Conservation (phyloP, 2,797 vertebrate genomes). For the Taeniopygia guttata region DNA sequence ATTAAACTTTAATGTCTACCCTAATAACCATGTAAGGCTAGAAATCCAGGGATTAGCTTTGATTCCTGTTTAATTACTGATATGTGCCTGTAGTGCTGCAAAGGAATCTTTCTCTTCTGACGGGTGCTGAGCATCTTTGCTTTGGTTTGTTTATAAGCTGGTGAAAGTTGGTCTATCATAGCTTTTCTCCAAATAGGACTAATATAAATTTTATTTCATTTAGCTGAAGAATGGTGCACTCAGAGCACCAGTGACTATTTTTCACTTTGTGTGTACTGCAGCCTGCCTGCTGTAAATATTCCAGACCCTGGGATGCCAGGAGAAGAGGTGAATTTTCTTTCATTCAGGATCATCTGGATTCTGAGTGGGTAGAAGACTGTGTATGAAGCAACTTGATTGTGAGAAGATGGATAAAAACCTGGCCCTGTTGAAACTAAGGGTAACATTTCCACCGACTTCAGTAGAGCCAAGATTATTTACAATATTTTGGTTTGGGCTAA, state of each 20-base stretch:
- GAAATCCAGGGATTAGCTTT: slow-evolving; percentile 70
- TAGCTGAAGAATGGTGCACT: neutral
- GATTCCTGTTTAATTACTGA: slow-evolving; percentile 62
- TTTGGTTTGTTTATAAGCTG: slow-evolving; percentile 23
- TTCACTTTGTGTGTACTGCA: neutral
- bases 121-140: neutral
- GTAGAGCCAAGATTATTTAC: neutral
- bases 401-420: neutral
- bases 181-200: neutral
- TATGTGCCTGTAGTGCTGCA: slow-evolving; percentile 36
- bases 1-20: slow-evolving; percentile 52
- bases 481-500: neutral
- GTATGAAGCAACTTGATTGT: neutral
- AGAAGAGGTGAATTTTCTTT: neutral
- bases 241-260: neutral
- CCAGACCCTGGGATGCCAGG: neutral
- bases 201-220: neutral
- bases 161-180: neutral
- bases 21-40: slow-evolving; percentile 48
- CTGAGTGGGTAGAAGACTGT: neutral
- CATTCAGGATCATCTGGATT: neutral
- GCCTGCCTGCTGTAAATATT: neutral
- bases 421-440: neutral
- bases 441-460: neutral
- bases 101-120: slow-evolving; percentile 39